These are phyloP conservation scores for Isoperla grammatica DNA, from an alignment of 2,888 invertebrate genomes.

Conservation along the genomic window DNA sequence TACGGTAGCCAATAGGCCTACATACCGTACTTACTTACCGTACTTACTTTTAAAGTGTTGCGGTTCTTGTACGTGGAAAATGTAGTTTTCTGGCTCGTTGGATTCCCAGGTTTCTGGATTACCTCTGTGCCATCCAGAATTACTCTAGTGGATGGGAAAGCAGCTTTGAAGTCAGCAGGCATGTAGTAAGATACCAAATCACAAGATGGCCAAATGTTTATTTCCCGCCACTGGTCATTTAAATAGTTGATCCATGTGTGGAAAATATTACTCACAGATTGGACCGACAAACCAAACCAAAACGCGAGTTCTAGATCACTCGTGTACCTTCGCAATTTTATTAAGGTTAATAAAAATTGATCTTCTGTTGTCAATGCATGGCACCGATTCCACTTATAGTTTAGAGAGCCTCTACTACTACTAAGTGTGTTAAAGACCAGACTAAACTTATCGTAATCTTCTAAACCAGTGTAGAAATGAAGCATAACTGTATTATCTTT, in stretches of 20 bases:
- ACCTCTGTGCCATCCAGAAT: constrained; percentile 33
- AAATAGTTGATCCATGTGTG: constrained; percentile 30
- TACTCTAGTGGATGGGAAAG: constrained; percentile 29
- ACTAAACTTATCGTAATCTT: constrained; percentile 25
- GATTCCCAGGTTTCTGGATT: constrained; percentile 26
- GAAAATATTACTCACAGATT: constrained; percentile 30
- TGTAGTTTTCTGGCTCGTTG: constrained; percentile 30
- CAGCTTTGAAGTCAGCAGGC: constrained; percentile 29
- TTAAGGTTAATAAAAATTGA: constrained; percentile 27
- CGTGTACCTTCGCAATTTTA: constrained; percentile 28
- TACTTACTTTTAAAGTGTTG: constrained; percentile 30
- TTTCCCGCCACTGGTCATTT: constrained; percentile 24
- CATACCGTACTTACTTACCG: too few relatives aligned
- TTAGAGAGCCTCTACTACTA: constrained; percentile 17
- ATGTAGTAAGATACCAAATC: constrained; percentile 30
- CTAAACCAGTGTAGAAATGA: constrained; percentile 26
- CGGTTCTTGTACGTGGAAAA: constrained; percentile 34
- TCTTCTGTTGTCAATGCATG: constrained; percentile 2
- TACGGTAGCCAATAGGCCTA: too few relatives aligned
- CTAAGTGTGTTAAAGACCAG: constrained; percentile 23
- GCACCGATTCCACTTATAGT: constrained; percentile 19
- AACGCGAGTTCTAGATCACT: constrained; percentile 25
- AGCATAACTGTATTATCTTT: constrained; percentile 3
- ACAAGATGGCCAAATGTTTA: constrained; percentile 30
- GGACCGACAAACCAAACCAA: constrained; percentile 26